Evolutionary conservation across 1,140 invertebrate genomes (phyloP), one percentile per base, ranked within the genome.

Genomic region (Pachypsylla venusta): DNA sequence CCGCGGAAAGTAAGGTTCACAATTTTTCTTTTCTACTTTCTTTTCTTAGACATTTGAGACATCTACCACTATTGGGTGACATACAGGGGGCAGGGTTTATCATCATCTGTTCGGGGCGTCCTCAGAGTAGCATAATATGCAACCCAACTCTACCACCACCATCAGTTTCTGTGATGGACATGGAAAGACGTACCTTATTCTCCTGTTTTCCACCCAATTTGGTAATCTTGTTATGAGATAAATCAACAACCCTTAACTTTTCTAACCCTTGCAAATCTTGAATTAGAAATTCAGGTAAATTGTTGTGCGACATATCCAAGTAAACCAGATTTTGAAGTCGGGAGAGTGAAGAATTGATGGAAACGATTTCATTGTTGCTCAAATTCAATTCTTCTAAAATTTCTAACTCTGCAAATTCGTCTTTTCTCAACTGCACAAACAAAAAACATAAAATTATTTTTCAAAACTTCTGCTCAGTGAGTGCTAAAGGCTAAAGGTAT

Each of bases 251-350:
- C 42, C 76, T 76, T 0, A 89, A 67, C 56, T 76, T 76, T 16
- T 78, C 76, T 22, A 89, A 65, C 1, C 85, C 85, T 48, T 81
- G 78, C 10, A 89, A 77, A 65, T 87, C 83, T 63, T 81, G 77
- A 64, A 87, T 77, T 0, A 83, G 86, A 69, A 89, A 89, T 66
- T 86, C 83, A 2, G 73, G 73, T 0, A 89, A 70, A n/a, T 77
- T 72, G 67, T 89, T 89, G 66, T 82, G 79, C 0, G 84, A 84
- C 26, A 89, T 71, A 69, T 87, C 87, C 1, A 86, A 73, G 53
- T 75, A 79, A 59, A 75, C 77, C 5, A 89, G 69, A 1, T 77
- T 78, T 63, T 76, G 76, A 13, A 88, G 70, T 10, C 80, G 80
- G 60, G 79, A 75, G n/a, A 89, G 66, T 0, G 85, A 85, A n/a